phyloP scores from a whole-genome alignment of 92 coral and sea anemone genomes.

The Epizoanthus stellaris region DNA sequence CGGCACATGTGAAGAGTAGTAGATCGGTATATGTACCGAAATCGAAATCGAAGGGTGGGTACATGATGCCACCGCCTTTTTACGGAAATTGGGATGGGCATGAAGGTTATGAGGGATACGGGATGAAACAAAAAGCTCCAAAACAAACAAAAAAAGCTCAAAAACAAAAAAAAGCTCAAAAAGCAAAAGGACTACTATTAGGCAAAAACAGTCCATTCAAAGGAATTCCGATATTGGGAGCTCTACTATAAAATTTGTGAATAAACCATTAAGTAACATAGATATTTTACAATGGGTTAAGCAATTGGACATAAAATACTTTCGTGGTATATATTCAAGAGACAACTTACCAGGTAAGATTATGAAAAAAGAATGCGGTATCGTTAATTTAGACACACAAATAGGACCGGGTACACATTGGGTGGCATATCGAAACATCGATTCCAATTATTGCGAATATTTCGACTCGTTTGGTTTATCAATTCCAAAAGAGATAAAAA shows the following conservation, averaged over 20 bases:
- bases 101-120: background rate
- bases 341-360: background rate
- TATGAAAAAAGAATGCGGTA: slow-evolving; percentile 11
- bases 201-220: background rate
- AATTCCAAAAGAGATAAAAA: background rate
- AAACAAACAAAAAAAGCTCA: too few species aligned
- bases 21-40: too few species aligned
- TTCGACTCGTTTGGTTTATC: slow-evolving; percentile 12
- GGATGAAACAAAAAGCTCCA: background rate
- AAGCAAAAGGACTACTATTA: background rate
- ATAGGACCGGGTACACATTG: slow-evolving; percentile 36
- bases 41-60: too few species aligned
- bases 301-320: background rate
- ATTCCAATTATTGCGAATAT: slow-evolving; percentile 18
- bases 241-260: background rate
- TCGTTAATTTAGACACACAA: slow-evolving; percentile 3
- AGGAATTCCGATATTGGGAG: background rate
- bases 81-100: slow-evolving; percentile 7
- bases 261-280: background rate
- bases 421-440: slow-evolving; percentile 14
- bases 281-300: slow-evolving; percentile 21
- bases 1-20: too few species aligned
- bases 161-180: background rate
- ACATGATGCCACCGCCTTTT: slow-evolving; percentile 7
- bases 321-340: too few species aligned